Evolutionary conservation across 2,113 vertebrate genomes (phyloP).

Genomic region (Suricata suricatta): DNA sequence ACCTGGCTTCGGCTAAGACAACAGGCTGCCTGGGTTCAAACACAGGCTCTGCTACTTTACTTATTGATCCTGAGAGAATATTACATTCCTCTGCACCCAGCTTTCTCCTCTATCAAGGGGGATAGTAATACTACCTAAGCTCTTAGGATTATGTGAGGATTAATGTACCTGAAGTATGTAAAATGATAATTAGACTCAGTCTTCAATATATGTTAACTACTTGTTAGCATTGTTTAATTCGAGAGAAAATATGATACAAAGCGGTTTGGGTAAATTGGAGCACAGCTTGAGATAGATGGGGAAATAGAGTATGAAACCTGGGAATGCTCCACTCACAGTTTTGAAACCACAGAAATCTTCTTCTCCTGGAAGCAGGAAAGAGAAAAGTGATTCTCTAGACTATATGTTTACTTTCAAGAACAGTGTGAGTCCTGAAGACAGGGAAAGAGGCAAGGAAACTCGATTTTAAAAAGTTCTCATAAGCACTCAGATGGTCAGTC

Average conservation of each 20-base stretch:
- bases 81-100: too few species aligned
- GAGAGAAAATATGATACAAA: background rate
- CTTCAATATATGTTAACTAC: accelerated
- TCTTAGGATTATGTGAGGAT: accelerated
- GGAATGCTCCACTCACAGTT: background rate
- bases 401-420: accelerated
- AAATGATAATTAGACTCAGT: accelerated
- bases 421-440: background rate
- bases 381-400: background rate
- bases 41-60: background rate
- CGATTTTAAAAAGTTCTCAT: background rate
- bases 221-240: background rate
- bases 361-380: accelerated
- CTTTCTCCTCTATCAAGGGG: too few species aligned
- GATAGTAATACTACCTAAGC: too few species aligned
- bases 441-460: too few species aligned
- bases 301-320: background rate
- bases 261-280: accelerated
- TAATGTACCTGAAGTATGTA: background rate
- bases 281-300: accelerated
- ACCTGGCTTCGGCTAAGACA: too few species aligned
- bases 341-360: background rate
- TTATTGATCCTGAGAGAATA: background rate
- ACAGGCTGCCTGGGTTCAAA: background rate
- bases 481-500: background rate